These are phyloP conservation scores for Aplodontia rufa DNA, from an alignment of 2,113 vertebrate genomes.

Conservation along the genomic window DNA sequence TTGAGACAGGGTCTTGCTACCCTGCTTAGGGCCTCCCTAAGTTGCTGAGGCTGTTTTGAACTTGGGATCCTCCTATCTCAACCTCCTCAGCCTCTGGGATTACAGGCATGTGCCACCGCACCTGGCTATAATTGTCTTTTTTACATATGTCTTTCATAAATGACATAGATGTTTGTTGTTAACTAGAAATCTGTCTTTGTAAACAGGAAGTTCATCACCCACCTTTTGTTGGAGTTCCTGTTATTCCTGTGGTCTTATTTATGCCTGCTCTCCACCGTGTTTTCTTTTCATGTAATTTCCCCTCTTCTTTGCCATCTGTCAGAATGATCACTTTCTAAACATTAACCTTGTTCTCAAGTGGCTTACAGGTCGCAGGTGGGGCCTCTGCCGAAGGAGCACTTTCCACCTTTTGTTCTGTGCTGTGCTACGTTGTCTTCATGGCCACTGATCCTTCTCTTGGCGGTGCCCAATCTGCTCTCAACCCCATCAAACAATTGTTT, in stretches of 20 bases:
- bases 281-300: background rate
- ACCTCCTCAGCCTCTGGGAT: too few species aligned
- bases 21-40: too few species aligned
- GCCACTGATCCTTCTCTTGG: background rate
- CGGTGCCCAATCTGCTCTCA: background rate
- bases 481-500: background rate
- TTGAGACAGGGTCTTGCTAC: too few species aligned
- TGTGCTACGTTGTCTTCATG: background rate
- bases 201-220: background rate
- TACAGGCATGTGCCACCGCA: too few species aligned
- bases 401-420: background rate
- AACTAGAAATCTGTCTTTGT: background rate
- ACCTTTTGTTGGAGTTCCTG: too few species aligned
- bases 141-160: background rate
- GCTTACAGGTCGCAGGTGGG: background rate
- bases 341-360: background rate
- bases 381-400: too few species aligned
- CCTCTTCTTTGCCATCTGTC: background rate
- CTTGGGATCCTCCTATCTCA: too few species aligned
- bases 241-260: too few species aligned
- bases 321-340: background rate
- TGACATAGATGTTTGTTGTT: background rate
- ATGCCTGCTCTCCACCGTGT: background rate
- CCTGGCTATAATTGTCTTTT: too few species aligned
- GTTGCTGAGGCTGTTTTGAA: too few species aligned